Evolutionary conservation across 2,113 vertebrate species (phyloP).

Genomic region (Colossoma macropomum): DNA sequence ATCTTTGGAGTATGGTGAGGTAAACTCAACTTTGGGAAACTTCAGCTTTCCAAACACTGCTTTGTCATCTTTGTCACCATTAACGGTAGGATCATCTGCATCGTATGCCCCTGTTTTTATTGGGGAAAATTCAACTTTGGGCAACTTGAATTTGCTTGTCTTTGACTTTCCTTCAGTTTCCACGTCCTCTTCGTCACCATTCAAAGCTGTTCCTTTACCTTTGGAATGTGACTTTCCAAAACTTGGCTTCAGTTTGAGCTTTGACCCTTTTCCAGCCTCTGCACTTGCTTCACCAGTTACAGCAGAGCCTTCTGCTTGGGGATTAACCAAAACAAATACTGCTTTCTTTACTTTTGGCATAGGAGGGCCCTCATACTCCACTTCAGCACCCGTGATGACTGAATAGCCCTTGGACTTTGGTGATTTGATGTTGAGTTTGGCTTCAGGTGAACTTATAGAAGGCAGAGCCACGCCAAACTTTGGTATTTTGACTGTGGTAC

Average conservation of each 20-base stretch:
- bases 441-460: slow-evolving; percentile 65
- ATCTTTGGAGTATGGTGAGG: slow-evolving; percentile 74
- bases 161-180: slow-evolving; percentile 58
- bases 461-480: slow-evolving; percentile 79
- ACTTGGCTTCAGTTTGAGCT: slow-evolving; percentile 71
- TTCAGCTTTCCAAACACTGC: slow-evolving; percentile 75
- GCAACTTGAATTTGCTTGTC: slow-evolving; percentile 69
- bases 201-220: slow-evolving; percentile 58
- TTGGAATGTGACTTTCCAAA: slow-evolving; percentile 69
- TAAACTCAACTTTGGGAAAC: slow-evolving; percentile 82
- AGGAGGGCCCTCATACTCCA: slow-evolving; percentile 70
- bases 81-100: slow-evolving; percentile 55
- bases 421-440: slow-evolving; percentile 53
- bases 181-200: slow-evolving; percentile 45
- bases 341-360: slow-evolving; percentile 77
- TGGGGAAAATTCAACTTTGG: slow-evolving; percentile 76
- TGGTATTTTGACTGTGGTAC: slow-evolving; percentile 78
- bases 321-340: slow-evolving; percentile 75
- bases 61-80: slow-evolving; percentile 66
- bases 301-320: slow-evolving; percentile 59
- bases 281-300: slow-evolving; percentile 34
- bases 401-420: slow-evolving; percentile 58
- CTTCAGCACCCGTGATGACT: slow-evolving; percentile 55
- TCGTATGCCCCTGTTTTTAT: slow-evolving; percentile 60
- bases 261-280: slow-evolving; percentile 65